Conservation (phyloP, 2,797 vertebrate genomes). For the Microctenopoma lineatum region DNA sequence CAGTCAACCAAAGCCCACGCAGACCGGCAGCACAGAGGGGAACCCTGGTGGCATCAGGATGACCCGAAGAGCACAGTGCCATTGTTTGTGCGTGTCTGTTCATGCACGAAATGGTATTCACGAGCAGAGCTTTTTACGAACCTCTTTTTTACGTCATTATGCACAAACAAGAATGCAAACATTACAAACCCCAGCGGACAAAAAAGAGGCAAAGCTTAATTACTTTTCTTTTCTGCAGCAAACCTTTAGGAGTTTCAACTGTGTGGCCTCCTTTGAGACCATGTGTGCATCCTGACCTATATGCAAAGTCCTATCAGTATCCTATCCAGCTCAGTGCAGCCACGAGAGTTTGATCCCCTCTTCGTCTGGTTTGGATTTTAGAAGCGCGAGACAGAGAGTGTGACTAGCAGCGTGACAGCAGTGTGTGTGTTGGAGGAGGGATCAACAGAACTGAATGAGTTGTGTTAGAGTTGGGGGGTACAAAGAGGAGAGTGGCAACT, state of each 20-base stretch:
- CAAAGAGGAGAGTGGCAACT: constrained; percentile 70
- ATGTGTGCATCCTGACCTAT: constrained; percentile 45
- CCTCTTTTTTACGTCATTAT: constrained; percentile 1
- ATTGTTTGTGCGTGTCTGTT: constrained; percentile 24
- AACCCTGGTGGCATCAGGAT: constrained; percentile 38
- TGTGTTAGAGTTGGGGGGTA: constrained; percentile 39
- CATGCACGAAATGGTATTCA: background rate
- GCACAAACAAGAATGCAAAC: background rate
- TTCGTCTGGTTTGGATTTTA: constrained; percentile 39
- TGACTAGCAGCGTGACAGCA: constrained; percentile 67
- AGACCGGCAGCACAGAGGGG: constrained; percentile 26
- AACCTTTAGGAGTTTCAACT: constrained; percentile 5
- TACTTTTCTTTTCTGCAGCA: constrained; percentile 28
- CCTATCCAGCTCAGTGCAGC: constrained; percentile 4
- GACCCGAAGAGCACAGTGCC: constrained; percentile 30
- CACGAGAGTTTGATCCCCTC: constrained; percentile 10
- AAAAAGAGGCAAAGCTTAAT: background rate
- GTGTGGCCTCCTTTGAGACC: constrained; percentile 37
- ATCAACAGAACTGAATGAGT: constrained; percentile 51
- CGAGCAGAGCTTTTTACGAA: background rate
- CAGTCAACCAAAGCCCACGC: constrained; percentile 25
- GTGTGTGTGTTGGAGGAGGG: constrained; percentile 11
- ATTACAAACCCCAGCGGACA: background rate
- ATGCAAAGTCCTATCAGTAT: constrained; percentile 48
- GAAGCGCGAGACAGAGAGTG: constrained; percentile 59